Evolutionary conservation across 2,797 vertebrate species (phyloP).

Genomic region (Adelosebastes latens): DNA sequence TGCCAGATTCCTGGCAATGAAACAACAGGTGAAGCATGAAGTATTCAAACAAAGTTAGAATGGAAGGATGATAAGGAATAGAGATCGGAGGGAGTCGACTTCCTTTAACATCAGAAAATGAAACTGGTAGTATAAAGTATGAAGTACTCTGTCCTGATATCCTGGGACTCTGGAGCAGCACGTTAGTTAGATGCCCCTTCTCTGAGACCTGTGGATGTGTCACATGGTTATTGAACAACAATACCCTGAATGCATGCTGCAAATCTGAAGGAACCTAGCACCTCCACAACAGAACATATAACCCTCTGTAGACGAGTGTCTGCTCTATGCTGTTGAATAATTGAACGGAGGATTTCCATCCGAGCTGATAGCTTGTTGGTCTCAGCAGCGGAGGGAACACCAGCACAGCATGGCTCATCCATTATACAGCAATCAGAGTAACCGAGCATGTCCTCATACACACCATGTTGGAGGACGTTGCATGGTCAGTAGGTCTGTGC

Average conservation of each 20-base stretch:
- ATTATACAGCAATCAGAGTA: constrained; percentile 42
- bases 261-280: background rate
- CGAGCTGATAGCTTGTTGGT: constrained; percentile 18
- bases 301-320: background rate
- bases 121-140: background rate
- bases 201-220: background rate
- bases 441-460: background rate
- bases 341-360: constrained; percentile 41
- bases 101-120: background rate
- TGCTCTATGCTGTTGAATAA: constrained; percentile 50
- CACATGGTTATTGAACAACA: background rate
- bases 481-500: background rate
- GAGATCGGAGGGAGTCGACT: background rate
- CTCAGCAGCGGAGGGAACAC: constrained; percentile 8
- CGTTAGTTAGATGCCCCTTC: background rate
- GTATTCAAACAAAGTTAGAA: background rate
- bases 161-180: background rate
- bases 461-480: background rate
- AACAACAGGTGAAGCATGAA: background rate
- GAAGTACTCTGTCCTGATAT: background rate
- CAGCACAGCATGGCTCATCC: constrained; percentile 32
- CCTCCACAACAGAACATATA: background rate
- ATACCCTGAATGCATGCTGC: background rate
- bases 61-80: background rate
- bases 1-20: background rate